Evolutionary conservation across 2,888 invertebrate genomes (phyloP).

Genomic region (Lasius platythorax): DNA sequence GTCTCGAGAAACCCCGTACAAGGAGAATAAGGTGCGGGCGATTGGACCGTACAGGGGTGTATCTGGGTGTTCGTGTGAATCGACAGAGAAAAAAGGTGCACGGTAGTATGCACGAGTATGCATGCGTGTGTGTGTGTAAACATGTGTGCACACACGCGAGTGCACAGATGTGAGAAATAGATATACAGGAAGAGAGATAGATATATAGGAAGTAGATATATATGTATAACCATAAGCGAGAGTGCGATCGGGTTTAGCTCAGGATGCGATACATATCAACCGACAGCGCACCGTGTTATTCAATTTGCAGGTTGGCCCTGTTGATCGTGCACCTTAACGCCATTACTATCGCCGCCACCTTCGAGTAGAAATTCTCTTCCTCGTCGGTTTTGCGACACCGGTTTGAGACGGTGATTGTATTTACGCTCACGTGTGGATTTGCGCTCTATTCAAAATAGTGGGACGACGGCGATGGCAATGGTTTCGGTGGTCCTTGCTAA

Average conservation of each 20-base stretch:
- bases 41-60: constrained; percentile 10
- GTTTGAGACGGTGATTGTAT: constrained; percentile 65
- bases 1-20: constrained; percentile 44
- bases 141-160: not conserved
- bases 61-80: not conserved
- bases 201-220: no score
- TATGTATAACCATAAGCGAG: constrained; percentile 25
- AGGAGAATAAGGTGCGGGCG: constrained; percentile 54
- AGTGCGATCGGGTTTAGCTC: constrained; percentile 65
- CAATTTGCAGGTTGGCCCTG: constrained; percentile 82
- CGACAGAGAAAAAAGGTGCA: not conserved
- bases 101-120: not conserved
- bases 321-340: constrained; percentile 83
- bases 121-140: not conserved
- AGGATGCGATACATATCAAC: constrained; percentile 80
- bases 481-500: not conserved
- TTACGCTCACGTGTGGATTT: constrained; percentile 63
- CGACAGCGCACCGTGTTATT: constrained; percentile 79
- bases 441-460: constrained; percentile 37
- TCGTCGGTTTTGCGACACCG: constrained; percentile 47
- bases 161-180: constrained; percentile 28
- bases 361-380: constrained; percentile 63
- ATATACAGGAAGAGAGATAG: not conserved
- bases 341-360: constrained; percentile 75
- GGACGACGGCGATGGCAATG: not conserved